phyloP scores from a whole-genome alignment of 1,140 invertebrate genomes.

The Drosophila malerkotliana region DNA sequence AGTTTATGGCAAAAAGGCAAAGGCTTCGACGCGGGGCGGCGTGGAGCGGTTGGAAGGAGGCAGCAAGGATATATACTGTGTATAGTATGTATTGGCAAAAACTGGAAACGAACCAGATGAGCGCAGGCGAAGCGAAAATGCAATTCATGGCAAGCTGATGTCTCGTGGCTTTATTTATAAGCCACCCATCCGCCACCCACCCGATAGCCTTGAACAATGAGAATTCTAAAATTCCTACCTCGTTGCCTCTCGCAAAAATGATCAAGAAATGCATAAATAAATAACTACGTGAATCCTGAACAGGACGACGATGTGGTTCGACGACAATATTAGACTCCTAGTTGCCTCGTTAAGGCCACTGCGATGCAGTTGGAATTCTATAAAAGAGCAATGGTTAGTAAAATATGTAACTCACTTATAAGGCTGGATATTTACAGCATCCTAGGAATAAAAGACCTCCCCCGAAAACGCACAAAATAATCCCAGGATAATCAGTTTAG shows the following conservation, averaged over 20 bases:
- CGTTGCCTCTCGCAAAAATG: slow-evolving; percentile 17
- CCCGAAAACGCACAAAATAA: background rate
- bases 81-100: slow-evolving; percentile 10
- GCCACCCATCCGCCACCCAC: slow-evolving; percentile 1
- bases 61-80: slow-evolving; percentile 1
- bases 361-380: background rate
- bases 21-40: slow-evolving; percentile 14
- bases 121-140: slow-evolving; percentile 56
- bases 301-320: background rate
- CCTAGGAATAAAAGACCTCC: background rate
- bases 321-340: background rate
- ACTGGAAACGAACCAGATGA: slow-evolving; percentile 23
- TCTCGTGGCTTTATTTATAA: slow-evolving; percentile 67
- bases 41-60: background rate
- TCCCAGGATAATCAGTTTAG: background rate
- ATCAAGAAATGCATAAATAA: slow-evolving; percentile 29
- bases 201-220: slow-evolving; percentile 40
- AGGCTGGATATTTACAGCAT: background rate
- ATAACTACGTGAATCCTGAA: slow-evolving; percentile 14
- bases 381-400: background rate
- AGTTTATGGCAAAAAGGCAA: slow-evolving; percentile 71
- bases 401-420: background rate
- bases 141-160: slow-evolving; percentile 76
- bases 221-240: slow-evolving; percentile 58
- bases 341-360: background rate